Conservation (phyloP, 1,140 invertebrate species). For the Danaus plexippus region DNA sequence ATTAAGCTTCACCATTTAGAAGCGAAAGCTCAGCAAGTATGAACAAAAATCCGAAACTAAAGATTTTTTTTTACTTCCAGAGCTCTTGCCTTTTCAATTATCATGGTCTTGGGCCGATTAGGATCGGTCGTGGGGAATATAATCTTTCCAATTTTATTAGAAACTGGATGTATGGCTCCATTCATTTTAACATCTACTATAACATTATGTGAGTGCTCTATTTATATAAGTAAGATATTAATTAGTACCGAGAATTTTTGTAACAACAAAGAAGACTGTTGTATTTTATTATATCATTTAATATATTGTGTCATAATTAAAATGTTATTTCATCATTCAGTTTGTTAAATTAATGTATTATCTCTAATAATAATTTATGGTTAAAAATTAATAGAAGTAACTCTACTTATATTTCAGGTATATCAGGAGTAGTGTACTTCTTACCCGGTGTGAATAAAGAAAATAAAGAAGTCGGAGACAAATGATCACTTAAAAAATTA, state of each 20-base stretch:
- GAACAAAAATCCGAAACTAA: too few species aligned
- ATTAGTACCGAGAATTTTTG: too few species aligned
- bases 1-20: too few species aligned
- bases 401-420: conserved; percentile 25
- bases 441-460: conserved; percentile 40
- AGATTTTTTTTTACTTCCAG: conserved; percentile 20
- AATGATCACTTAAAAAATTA: conserved; percentile 22
- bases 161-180: conserved; percentile 45
- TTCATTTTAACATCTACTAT: conserved; percentile 33
- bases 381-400: too few species aligned
- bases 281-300: too few species aligned
- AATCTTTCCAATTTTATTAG: conserved; percentile 41
- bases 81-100: conserved; percentile 28
- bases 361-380: too few species aligned
- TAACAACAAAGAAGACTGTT: too few species aligned
- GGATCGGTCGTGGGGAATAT: conserved; percentile 35
- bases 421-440: conserved; percentile 36
- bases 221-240: neutral
- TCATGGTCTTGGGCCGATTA: conserved; percentile 29
- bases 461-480: conserved; percentile 36
- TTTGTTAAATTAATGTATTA: too few species aligned
- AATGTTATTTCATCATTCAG: too few species aligned
- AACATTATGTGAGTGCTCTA: conserved; percentile 33
- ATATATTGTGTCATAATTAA: too few species aligned
- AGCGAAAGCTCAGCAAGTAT: too few species aligned